Base-by-base conservation (phyloP, 2,888 invertebrate species). In the Lissocephala sabroskyi region DNA sequence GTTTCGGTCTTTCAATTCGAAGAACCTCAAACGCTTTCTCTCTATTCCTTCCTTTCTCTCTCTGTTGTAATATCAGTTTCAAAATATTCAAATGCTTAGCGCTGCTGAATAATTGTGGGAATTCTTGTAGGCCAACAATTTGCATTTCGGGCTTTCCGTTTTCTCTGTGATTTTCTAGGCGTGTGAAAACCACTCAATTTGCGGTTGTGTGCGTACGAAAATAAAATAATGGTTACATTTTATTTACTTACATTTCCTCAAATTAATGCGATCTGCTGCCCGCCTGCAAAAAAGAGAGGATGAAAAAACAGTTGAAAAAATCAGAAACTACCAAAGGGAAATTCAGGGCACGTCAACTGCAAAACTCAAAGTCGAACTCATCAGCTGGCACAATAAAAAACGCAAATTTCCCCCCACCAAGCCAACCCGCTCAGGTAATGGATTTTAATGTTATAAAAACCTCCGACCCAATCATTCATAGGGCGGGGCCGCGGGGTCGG, bases 211-310 rank as follows among this genome's bases (percentile, higher is more conserved):
- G n/a, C n/a, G n/a, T n/a, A n/a, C n/a, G n/a, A n/a, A n/a, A n/a
- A n/a, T n/a, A n/a, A n/a, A n/a, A n/a, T n/a, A n/a, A n/a, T n/a
- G n/a, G n/a, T n/a, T n/a, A n/a, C 7, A 37, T 17, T 4, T 13
- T 37, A 61, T 49, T n/a, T 55, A 65, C 65, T 68, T 49, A 65
- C 65, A 59, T 65, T 64, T 64, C 56, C 62, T 35, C 51, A 54
- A 30, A 48, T 39, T 49, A 43, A 56, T 56, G 47, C 28, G 42
- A 18, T 11, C 16, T 29, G 37, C 14, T 29, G 47, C 41, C 47
- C 41, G 35, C 44, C 67, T 64, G 62, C 10, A 56, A 50, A 35
- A 30, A 41, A 32, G 36, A 53, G 3, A 35, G 14, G 37, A 23
- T 36, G 9, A 33, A 41, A 36, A 17, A 53, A 62, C 59, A 35